Evolutionary conservation across 1,140 invertebrate species (phyloP).

Genomic region (Trinorchestia longiramus): DNA sequence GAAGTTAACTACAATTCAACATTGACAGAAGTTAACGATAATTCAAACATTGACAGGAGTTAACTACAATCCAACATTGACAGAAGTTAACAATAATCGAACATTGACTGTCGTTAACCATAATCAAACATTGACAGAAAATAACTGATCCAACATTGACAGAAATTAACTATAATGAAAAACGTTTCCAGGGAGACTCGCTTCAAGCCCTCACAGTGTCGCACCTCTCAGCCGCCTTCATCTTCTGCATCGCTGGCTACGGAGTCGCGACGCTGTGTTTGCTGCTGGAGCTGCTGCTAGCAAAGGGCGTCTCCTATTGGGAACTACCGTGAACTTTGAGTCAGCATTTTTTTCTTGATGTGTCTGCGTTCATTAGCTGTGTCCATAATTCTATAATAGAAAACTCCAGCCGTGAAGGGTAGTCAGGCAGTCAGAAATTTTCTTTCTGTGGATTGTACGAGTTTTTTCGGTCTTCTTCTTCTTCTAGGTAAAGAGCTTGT

Average conservation of each 20-base stretch:
- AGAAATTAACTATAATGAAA: neutral
- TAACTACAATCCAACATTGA: neutral
- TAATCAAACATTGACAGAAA: neutral
- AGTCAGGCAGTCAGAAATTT: no score
- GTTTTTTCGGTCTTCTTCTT: no score
- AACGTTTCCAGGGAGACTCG: neutral
- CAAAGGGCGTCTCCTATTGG: neutral
- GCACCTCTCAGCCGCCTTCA: neutral
- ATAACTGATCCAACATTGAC: neutral
- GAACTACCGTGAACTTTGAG: neutral
- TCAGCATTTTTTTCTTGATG: neutral
- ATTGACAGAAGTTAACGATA: neutral
- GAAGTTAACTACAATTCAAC: no score
- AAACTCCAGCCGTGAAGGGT: no score
- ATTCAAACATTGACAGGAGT: neutral
- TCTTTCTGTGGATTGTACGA: no score
- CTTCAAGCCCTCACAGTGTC: neutral
- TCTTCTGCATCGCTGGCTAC: neutral
- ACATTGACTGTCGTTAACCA: neutral
- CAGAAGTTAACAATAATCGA: neutral
- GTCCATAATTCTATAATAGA: no score
- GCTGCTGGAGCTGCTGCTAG: neutral
- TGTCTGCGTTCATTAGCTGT: no score
- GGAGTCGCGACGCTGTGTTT: neutral
- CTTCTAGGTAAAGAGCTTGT: no score